phyloP scores from a whole-genome alignment of 2,797 vertebrate species.

The Falco biarmicus region DNA sequence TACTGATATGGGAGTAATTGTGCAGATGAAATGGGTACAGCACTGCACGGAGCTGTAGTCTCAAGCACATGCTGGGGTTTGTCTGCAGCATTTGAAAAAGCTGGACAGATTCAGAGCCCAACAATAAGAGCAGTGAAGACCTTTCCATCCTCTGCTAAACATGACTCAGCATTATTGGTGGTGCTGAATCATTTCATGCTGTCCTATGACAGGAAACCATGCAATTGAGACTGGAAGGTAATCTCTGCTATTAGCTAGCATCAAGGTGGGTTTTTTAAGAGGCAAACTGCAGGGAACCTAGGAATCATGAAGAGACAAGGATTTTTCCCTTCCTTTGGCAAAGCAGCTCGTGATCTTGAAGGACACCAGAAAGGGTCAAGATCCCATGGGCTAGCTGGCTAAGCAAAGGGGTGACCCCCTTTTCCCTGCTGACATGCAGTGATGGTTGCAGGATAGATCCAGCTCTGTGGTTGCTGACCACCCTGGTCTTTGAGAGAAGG shows the following conservation, averaged over 20 bases:
- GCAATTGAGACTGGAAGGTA: background rate
- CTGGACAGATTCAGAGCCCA: background rate
- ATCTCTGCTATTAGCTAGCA: background rate
- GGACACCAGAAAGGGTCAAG: background rate
- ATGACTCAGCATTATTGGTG: background rate
- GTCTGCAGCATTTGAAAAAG: background rate
- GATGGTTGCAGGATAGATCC: background rate
- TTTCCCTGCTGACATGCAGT: background rate
- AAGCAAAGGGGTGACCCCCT: background rate
- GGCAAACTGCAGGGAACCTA: background rate
- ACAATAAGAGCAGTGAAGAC: background rate
- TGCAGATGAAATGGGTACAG: background rate
- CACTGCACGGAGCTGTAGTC: background rate
- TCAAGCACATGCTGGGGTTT: background rate
- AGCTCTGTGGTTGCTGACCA: background rate
- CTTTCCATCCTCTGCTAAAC: background rate
- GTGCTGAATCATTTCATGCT: background rate
- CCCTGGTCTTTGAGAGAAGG: background rate
- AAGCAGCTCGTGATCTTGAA: background rate
- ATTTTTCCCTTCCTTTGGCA: background rate
- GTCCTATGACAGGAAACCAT: background rate
- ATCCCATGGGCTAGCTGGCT: background rate
- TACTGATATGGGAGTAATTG: fast-evolving
- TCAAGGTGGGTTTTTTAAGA: fast-evolving
- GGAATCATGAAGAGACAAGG: background rate